A percentile compares a stretch with the other conserved stretches of the same genome.
Evolutionary conservation across 2,888 invertebrate genomes (phyloP).

Genomic region (Teleogryllus oceanicus): DNA sequence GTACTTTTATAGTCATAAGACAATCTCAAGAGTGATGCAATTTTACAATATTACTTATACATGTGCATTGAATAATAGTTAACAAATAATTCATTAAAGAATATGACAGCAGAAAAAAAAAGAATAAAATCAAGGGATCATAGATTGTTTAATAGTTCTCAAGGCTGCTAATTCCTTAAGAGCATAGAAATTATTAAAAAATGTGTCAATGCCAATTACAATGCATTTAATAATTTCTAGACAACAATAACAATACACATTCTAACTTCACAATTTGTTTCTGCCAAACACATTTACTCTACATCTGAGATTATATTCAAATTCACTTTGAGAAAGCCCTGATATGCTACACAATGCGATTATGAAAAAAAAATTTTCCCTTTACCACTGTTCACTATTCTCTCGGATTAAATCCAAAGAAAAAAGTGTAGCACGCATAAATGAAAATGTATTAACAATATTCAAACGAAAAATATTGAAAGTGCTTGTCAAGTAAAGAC

Average conservation of each 20-base stretch:
- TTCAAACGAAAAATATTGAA: no score
- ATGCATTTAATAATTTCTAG: conserved; percentile 1
- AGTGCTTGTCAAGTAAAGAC: no score
- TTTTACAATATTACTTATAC: not conserved
- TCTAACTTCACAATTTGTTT: not conserved
- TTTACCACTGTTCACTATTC: not conserved
- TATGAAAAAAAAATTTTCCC: not conserved
- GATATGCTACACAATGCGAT: not conserved
- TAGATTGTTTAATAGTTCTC: not conserved
- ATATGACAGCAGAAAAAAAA: not conserved
- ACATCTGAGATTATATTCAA: not conserved
- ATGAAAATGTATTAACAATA: no score
- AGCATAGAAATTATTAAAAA: no score
- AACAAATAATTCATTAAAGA: not conserved
- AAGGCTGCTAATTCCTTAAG: not conserved
- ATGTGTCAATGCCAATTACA: no score
- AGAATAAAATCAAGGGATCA: not conserved
- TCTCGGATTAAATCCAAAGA: no score
- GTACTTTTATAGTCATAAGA: no score
- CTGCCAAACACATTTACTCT: not conserved
- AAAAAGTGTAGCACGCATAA: no score
- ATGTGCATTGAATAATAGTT: not conserved
- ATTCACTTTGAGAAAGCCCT: not conserved
- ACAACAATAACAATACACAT: not conserved
- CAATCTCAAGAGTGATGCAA: not conserved